phyloP scores from a whole-genome alignment of 2,888 invertebrate genomes.

The Erpobdella octoculata region DNA sequence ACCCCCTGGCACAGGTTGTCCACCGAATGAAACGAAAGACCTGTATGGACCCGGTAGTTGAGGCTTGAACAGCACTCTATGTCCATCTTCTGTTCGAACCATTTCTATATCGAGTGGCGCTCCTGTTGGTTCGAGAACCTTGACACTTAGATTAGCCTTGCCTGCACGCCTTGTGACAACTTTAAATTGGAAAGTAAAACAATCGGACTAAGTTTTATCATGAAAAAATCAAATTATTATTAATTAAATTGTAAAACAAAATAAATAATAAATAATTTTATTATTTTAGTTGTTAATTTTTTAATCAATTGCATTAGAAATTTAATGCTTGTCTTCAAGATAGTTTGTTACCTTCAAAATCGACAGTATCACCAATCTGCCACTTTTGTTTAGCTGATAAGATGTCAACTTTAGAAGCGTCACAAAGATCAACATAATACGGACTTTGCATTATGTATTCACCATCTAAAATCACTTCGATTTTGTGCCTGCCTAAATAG shows the following conservation, averaged over 20 bases:
- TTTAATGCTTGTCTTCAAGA: background rate
- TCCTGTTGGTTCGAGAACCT: slow-evolving; percentile 2
- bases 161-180: slow-evolving; percentile 4
- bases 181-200: too few relatives aligned
- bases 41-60: background rate
- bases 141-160: background rate
- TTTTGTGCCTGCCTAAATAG: slow-evolving; percentile 2
- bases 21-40: slow-evolving; percentile 5
- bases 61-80: background rate
- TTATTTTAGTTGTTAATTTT: background rate
- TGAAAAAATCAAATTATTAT: too few relatives aligned
- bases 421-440: slow-evolving; percentile 12
- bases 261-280: background rate
- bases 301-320: background rate
- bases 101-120: background rate
- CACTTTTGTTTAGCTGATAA: slow-evolving; percentile 3
- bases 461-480: slow-evolving; percentile 7
- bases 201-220: too few relatives aligned
- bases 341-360: slow-evolving; percentile 16
- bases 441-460: slow-evolving; percentile 7
- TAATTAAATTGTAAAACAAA: too few relatives aligned
- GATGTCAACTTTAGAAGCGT: slow-evolving; percentile 5
- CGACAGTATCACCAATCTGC: background rate
- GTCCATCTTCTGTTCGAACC: background rate
- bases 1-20: slow-evolving; percentile 9